Evolutionary conservation across 2,113 vertebrate species (phyloP), one percentile per base, ranked within the genome.

Genomic region (Ptychochromis oligacanthus): DNA sequence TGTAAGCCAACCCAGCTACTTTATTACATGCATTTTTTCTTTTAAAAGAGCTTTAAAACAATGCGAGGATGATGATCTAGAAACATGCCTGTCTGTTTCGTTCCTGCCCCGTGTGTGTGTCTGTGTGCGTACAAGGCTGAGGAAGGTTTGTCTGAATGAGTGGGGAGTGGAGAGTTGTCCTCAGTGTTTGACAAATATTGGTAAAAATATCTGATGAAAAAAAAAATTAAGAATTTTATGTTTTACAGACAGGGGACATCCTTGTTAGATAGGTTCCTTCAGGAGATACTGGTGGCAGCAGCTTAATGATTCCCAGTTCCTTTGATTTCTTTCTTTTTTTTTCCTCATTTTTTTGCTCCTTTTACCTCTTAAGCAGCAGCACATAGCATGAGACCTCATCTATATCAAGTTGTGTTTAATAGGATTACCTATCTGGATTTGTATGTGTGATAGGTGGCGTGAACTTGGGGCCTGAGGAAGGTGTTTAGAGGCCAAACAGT

Each of bases 401-500:
- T 70, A 20, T 70, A 76, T 88, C 60, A 61, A 43, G 46, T 82
- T 82, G n/a, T 64, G 36, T 59, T 46, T 85, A 85, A 86, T 85
- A 90, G 79, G 90, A 84, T 88, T 88, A 87, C 58, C 78, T 82
- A 62, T 72, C 58, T 78, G 31, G 40, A 31, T 43, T 77, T 85
- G 26, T 18, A 4, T 74, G 28, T 57, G 54, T 55, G 77, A 84
- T 79, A 55, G 76, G 43, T 34, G 62, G n/a, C 43, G 34, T 65
- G 49, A 79, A 55, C 84, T 84, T 70, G 46, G 22, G 70, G 34
- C 14, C 6, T 26, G 2, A 28, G 6, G 34, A n/a, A n/a, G n/a
- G n/a, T n/a, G n/a, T n/a, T n/a, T n/a, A n/a, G n/a, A n/a, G n/a
- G 43, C 61, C 17, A 57, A 62, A 10, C 26, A 59, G 20, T 49